phyloP scores from a whole-genome alignment of 53 echinoderm and acorn worm genomes.

The Echinarachnius parma region DNA sequence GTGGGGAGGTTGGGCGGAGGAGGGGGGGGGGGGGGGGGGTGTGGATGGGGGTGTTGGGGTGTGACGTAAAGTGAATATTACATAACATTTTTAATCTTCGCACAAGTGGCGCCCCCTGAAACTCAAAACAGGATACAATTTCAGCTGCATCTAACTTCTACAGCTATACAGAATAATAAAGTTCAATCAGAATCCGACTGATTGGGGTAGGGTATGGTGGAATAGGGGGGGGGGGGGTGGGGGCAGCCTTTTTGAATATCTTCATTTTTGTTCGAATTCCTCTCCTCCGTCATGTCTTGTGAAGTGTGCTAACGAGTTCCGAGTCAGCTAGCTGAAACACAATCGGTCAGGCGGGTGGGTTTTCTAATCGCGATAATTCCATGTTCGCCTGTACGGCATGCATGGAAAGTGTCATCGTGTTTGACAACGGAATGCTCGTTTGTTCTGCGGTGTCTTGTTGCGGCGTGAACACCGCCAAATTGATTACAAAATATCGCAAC shows the following conservation, averaged over 20 bases:
- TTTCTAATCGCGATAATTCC: slow-evolving; percentile 35
- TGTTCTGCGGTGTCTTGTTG: slow-evolving; percentile 37
- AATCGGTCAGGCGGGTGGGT: neutral
- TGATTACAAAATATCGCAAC: slow-evolving; percentile 40
- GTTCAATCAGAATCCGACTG: neutral
- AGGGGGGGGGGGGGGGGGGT: too few relatives aligned
- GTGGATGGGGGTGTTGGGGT: too few relatives aligned
- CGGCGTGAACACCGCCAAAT: slow-evolving; percentile 34
- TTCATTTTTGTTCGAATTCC: neutral
- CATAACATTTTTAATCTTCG: too few relatives aligned
- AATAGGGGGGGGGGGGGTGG: neutral
- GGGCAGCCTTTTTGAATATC: neutral
- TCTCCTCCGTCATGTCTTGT: too few relatives aligned
- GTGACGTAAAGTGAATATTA: too few relatives aligned
- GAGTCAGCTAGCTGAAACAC: neutral
- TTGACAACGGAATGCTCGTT: slow-evolving; percentile 30
- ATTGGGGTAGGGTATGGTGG: neutral
- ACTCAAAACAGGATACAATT: too few relatives aligned
- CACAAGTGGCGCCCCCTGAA: too few relatives aligned
- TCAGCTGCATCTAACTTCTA: too few relatives aligned
- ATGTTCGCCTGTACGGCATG: too few relatives aligned
- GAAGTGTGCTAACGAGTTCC: too few relatives aligned
- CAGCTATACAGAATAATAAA: neutral
- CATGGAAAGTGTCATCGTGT: slow-evolving; percentile 16
- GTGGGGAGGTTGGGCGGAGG: too few relatives aligned